phyloP scores from a whole-genome alignment of 2,888 invertebrate species.

The Nemotelus pantherinus region DNA sequence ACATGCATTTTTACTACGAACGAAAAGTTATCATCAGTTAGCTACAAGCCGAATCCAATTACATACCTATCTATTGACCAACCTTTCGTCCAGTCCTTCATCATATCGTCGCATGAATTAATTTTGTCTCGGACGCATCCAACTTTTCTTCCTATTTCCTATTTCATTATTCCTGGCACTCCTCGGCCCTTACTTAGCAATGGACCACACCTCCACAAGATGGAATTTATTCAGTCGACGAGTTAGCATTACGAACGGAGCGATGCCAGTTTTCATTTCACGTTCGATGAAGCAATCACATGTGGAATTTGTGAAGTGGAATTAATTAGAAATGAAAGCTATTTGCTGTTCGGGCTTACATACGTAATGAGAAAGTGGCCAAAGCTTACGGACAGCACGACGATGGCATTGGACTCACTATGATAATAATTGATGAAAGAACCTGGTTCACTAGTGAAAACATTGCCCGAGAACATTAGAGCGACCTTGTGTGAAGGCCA shows the following conservation, averaged over 20 bases:
- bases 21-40: neutral
- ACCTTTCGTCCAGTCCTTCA: too few relatives aligned
- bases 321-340: conserved; percentile 43
- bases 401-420: neutral
- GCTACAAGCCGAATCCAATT: too few relatives aligned
- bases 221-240: conserved; percentile 36
- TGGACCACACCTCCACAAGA: conserved; percentile 8
- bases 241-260: conserved; percentile 29
- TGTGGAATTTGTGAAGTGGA: conserved; percentile 40
- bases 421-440: conserved; percentile 32
- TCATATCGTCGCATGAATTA: too few relatives aligned
- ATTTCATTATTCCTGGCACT: neutral
- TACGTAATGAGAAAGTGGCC: conserved; percentile 22
- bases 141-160: neutral
- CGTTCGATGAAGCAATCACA: conserved; percentile 44
- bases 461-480: neutral
- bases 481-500: too few relatives aligned
- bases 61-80: too few relatives aligned
- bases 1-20: neutral
- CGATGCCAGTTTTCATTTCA: conserved; percentile 42
- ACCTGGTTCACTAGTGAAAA: neutral
- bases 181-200: neutral
- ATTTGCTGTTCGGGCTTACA: conserved; percentile 21
- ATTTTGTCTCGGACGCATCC: neutral
- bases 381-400: too few relatives aligned